These are phyloP conservation scores for Odontophorus gujanensis DNA, from an alignment of 2,113 vertebrate genomes.

Conservation along the genomic window DNA sequence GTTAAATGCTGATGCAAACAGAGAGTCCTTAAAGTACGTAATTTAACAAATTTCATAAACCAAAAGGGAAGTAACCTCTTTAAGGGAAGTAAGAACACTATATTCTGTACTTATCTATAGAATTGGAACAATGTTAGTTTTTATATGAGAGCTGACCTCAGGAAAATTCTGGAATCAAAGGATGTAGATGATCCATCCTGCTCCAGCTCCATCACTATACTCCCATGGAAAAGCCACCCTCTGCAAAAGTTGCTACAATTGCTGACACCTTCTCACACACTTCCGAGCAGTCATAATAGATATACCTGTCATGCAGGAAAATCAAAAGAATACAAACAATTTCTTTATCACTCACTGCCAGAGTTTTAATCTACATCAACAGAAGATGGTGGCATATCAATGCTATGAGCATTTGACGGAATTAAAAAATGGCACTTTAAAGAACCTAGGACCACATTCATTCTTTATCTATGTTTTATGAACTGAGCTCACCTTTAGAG, in stretches of 20 bases:
- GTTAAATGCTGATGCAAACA: background rate
- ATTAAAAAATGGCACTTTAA: background rate
- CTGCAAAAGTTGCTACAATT: background rate
- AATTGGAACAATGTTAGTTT: background rate
- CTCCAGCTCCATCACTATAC: background rate
- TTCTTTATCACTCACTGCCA: background rate
- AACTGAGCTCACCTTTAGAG: background rate
- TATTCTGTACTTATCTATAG: background rate
- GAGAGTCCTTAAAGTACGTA: background rate
- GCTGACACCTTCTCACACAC: background rate
- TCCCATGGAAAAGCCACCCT: background rate
- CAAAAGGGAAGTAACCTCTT: background rate
- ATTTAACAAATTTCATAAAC: background rate
- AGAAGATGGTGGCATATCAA: background rate
- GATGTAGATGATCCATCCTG: fast-evolving
- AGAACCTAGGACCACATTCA: background rate
- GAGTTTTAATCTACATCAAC: background rate
- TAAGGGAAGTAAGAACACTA: background rate
- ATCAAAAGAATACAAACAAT: background rate
- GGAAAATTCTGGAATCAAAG: background rate
- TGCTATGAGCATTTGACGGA: background rate
- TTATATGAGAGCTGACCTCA: background rate
- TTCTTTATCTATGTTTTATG: background rate
- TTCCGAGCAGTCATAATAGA: background rate
- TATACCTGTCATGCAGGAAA: background rate